phyloP scores from a whole-genome alignment of 2,797 vertebrate genomes.

The Tapera naevia region DNA sequence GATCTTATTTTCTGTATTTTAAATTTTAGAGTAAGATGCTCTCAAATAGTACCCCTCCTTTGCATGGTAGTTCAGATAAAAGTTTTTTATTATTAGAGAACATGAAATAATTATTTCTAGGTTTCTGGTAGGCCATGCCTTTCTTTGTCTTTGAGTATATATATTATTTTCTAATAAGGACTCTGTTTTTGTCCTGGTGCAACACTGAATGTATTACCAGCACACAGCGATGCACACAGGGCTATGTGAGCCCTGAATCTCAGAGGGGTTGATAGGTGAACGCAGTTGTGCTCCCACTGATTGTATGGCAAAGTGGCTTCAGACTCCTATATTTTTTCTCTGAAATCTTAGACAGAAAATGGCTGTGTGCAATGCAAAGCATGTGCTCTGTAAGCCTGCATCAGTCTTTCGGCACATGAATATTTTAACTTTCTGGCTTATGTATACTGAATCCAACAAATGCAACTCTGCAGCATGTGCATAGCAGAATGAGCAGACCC shows the following conservation, averaged over 20 bases:
- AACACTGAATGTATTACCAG: neutral
- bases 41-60: neutral
- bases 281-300: neutral
- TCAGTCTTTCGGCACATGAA: neutral
- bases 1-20: neutral
- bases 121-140: neutral
- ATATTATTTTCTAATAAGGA: neutral
- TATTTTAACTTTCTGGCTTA: neutral
- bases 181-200: neutral
- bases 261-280: neutral
- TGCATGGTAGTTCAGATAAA: neutral
- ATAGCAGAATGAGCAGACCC: neutral
- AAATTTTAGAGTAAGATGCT: neutral
- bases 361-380: neutral
- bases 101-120: constrained; percentile 13
- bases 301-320: neutral
- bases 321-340: neutral
- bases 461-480: neutral
- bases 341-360: neutral
- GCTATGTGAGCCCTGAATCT: neutral
- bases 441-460: neutral
- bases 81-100: constrained; percentile 25
- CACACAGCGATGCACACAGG: neutral
- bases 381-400: neutral
- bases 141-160: neutral